These are phyloP conservation scores for Baccha elongata DNA, from an alignment of 2,888 invertebrate genomes.

Conservation along the genomic window DNA sequence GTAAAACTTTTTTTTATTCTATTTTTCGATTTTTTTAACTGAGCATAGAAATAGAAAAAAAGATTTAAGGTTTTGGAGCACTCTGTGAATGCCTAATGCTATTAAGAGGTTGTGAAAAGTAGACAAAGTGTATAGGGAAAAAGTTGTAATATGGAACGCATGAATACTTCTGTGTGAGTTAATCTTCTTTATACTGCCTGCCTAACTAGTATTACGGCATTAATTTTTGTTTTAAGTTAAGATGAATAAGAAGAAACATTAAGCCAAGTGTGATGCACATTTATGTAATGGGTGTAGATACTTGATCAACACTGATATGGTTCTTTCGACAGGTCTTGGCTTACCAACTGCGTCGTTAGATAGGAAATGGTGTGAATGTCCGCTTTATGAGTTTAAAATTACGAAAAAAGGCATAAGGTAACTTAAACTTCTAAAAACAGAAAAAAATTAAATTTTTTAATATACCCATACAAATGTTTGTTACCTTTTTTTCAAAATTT, in stretches of 20 bases:
- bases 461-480: too few species aligned
- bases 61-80: slow-evolving; percentile 18
- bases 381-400: too few species aligned
- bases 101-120: slow-evolving; percentile 4
- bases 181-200: slow-evolving; percentile 35
- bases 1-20: slow-evolving; percentile 19
- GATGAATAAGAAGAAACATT: neutral
- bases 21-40: slow-evolving; percentile 4
- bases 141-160: slow-evolving; percentile 41
- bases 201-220: slow-evolving; percentile 43
- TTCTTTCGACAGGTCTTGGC: too few species aligned
- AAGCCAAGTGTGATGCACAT: neutral
- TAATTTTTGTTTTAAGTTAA: slow-evolving; percentile 4
- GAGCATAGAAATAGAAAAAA: slow-evolving; percentile 9
- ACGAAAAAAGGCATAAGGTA: too few species aligned
- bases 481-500: too few species aligned
- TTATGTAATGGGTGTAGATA: neutral
- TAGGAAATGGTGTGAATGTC: too few species aligned
- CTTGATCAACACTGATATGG: too few species aligned
- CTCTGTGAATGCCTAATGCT: slow-evolving; percentile 26
- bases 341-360: too few species aligned
- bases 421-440: too few species aligned
- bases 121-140: slow-evolving; percentile 13
- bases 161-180: slow-evolving; percentile 39
- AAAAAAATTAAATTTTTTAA: too few species aligned